Percentiles rank a stretch among this genome's conserved stretches.
phyloP scores from a whole-genome alignment of 2,888 invertebrate genomes.

The Drosophila parthenogenetica region DNA sequence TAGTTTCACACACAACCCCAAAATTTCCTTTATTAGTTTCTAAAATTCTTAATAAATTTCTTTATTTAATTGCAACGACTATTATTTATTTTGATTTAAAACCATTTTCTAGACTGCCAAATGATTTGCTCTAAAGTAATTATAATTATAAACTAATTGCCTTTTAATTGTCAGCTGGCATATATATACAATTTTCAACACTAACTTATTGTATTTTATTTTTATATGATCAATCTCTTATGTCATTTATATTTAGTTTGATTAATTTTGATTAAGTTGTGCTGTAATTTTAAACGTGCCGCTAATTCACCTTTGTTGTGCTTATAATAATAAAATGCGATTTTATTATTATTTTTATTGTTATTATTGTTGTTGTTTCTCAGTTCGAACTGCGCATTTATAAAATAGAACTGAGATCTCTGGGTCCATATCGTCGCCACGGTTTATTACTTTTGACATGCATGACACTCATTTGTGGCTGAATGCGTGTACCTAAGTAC shows the following conservation, averaged over 20 bases:
- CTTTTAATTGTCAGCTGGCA: neutral
- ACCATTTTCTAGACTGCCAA: neutral
- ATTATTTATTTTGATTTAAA: neutral
- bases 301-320: constrained; percentile 38
- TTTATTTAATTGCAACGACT: neutral
- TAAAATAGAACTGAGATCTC: constrained; percentile 9
- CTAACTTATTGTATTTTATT: constrained; percentile 8
- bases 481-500: constrained; percentile 29
- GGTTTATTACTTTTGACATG: constrained; percentile 59
- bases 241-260: constrained; percentile 27
- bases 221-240: constrained; percentile 16
- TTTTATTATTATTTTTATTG: neutral
- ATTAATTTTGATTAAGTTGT: constrained; percentile 10
- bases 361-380: neutral
- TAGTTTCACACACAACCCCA: neutral
- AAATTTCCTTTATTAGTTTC: too few species aligned
- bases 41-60: too few species aligned
- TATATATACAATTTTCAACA: neutral
- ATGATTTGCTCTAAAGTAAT: neutral
- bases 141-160: neutral
- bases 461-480: constrained; percentile 42
- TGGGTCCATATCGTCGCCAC: constrained; percentile 15
- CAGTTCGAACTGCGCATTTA: constrained; percentile 43
- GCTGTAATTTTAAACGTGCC: constrained; percentile 42
- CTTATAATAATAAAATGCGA: neutral